Base-by-base conservation (phyloP, 2,888 invertebrate genomes). In the Leucophenga montana region DNA sequence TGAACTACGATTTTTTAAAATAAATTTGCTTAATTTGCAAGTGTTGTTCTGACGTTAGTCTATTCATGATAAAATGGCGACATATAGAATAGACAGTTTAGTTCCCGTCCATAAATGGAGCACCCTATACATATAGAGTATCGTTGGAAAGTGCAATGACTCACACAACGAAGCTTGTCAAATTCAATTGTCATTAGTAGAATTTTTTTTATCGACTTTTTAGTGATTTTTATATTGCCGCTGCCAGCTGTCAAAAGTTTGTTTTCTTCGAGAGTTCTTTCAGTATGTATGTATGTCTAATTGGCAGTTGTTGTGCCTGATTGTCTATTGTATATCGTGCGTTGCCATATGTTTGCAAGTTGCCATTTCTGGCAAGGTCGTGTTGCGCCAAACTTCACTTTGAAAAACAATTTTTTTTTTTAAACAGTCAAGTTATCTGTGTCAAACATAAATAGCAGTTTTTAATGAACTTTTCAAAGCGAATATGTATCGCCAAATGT, bases 391-490 rank as follows among this genome's bases (percentile, higher is more conserved):
- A 64, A 64, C 48, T 46, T 46, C 48, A 64, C 3, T 16, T 50
- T 1, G 1, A 50, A 50, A n/a, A 16, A 50, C 5, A 11, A 39
- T 5, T 5, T 11, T n/a, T n/a, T n/a, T n/a, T n/a, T n/a, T n/a
- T n/a, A n/a, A 39, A 20, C 56, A 22, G 22, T 27, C 2, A 59
- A 22, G 46, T 48, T 64, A 64, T 46, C 62, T 64, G 48, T 64
- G 62, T 64, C 62, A 48, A 61, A 64, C 46, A 64, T 33, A 64
- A 64, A 64, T 64, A 64, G 62, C 46, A 48, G 48, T 64, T 64
- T 64, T 64, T 64, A 64, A 64, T 64, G 62, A 64, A 64, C 62
- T 64, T 64, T 64, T 64, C 48, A 64, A 64, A 64, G 62, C 18
- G n/a, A 22, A 20, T 64, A 33, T 64, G 33, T 59, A 20, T 48